Conservation (phyloP, 2,888 invertebrate species). For the Crossocerus cetratus region DNA sequence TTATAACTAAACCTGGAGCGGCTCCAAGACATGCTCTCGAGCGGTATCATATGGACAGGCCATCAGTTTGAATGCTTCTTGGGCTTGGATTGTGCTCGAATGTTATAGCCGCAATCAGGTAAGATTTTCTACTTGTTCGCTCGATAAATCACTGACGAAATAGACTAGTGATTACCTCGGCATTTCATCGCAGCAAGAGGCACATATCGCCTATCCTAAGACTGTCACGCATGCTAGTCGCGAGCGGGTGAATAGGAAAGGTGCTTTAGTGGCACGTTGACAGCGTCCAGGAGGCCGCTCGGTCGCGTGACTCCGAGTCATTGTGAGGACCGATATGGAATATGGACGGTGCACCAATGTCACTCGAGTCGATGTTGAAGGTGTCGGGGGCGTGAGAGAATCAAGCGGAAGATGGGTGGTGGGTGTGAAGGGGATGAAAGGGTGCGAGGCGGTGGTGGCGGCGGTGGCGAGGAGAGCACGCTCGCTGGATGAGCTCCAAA, state of each 20-base stretch:
- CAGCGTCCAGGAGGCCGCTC: too few species aligned
- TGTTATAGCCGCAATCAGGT: not conserved
- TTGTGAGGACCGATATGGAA: too few species aligned
- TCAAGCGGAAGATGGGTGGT: not conserved
- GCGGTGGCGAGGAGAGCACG: conserved; percentile 12
- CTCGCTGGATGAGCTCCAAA: conserved; percentile 43
- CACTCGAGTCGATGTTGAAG: too few species aligned
- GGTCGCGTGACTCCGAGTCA: too few species aligned
- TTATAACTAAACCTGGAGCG: conserved; percentile 37
- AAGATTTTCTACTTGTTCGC: not conserved
- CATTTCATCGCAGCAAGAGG: too few species aligned
- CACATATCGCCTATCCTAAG: too few species aligned
- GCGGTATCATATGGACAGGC: conserved; percentile 47
- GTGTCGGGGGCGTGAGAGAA: not conserved
- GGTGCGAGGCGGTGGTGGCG: not conserved
- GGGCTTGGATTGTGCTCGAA: not conserved
- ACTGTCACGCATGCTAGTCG: too few species aligned
- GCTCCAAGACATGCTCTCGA: conserved; percentile 58
- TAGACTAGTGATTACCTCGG: too few species aligned
- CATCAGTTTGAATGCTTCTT: conserved; percentile 3
- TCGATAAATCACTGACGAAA: not conserved
- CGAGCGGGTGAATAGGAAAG: too few species aligned
- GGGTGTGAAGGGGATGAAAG: not conserved
- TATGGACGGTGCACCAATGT: too few species aligned
- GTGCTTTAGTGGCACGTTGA: too few species aligned